Evolutionary conservation across 2,113 vertebrate genomes (phyloP), one percentile per base, ranked within the genome.

Genomic region (Pterocles orientalis): DNA sequence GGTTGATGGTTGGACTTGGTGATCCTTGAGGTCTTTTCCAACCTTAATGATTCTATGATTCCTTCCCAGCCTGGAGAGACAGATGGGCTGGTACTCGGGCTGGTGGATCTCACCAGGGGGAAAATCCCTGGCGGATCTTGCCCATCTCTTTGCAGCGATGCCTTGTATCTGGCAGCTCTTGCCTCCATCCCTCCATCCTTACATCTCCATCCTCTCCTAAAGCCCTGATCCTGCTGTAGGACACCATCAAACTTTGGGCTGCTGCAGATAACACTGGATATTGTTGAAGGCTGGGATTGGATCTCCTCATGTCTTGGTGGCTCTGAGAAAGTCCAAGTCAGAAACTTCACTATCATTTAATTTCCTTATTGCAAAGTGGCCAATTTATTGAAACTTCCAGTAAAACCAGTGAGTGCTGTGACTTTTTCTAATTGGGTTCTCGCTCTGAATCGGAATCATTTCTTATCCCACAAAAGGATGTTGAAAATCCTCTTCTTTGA

Each of bases 361-460:
- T 56, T 60, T 85, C 9, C 19, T 34, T 43, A 19, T 45, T 60
- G 48, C 57, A 16, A 66, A 92, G 62, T 8, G 34, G 48, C 66
- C 75, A 25, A 25, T 90, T 90, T 31, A 85, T 28, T 62, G 81
- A 51, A 92, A 57, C 26, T 77, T 86, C 64, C 80, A 71, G 76
- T 77, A 71, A 85, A 92, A 24, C 18, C 1, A 1, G 6, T 15
- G 53, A 70, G 15, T 6, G 12, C 34, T 12, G 31, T 25, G 75
- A 45, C 23, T 88, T 58, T 26, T 64, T 54, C 66, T 94, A 56
- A 91, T 41, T 28, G 66, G 39, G 50, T 47, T 56, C 50, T 56
- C 1, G 4, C 48, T 73, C 76, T 75, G 60, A 88, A 51, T 72
- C 36, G 24, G 16, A 60, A 48, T 51, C 45, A 13, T 50, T 91